Conservation (phyloP, 2,888 invertebrate species). For the Nephrotoma flavescens region DNA sequence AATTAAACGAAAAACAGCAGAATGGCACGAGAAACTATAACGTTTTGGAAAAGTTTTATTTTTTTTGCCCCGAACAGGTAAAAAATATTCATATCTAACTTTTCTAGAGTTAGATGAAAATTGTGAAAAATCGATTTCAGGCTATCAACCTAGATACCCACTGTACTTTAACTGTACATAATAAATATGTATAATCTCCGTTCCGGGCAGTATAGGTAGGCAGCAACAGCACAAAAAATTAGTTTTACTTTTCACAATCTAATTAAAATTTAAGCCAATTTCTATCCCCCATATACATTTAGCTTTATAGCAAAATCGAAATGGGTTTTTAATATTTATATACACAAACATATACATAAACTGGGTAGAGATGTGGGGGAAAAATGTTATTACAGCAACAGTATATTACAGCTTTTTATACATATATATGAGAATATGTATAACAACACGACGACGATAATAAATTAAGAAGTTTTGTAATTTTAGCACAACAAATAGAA, state of each 20-base stretch:
- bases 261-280: background rate
- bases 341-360: background rate
- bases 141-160: background rate
- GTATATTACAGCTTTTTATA: background rate
- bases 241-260: background rate
- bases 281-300: background rate
- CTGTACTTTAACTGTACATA: background rate
- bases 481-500: background rate
- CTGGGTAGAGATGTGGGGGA: background rate
- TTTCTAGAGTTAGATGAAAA: background rate
- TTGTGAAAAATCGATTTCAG: background rate
- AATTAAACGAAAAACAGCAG: background rate
- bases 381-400: background rate
- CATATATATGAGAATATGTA: background rate
- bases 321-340: background rate
- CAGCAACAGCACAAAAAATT: background rate
- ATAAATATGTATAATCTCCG: too few species aligned
- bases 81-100: background rate
- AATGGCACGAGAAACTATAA: background rate
- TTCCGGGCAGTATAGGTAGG: background rate
- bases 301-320: background rate
- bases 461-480: background rate
- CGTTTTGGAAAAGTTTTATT: background rate
- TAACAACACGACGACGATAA: background rate
- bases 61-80: background rate